Percentiles rank a stretch among this genome's conserved stretches.
phyloP scores from a whole-genome alignment of 2,797 vertebrate genomes.

The Florisuga fusca region DNA sequence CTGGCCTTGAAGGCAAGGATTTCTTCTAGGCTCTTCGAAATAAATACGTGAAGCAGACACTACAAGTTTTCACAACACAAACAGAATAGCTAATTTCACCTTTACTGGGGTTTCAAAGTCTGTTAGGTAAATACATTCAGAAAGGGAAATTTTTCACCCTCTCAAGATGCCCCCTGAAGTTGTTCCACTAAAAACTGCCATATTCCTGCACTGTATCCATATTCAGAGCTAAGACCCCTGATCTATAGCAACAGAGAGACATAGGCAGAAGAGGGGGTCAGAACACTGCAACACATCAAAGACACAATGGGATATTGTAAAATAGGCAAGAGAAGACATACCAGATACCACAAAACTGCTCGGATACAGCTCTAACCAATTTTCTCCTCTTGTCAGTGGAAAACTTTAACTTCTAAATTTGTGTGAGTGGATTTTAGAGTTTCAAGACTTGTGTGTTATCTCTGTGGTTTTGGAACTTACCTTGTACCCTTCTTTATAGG shows the following conservation, averaged over 20 bases:
- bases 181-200: background rate
- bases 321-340: accelerated
- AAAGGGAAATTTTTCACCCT: background rate
- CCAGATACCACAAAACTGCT: background rate
- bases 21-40: background rate
- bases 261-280: background rate
- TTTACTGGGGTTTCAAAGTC: background rate
- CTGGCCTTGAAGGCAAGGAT: background rate
- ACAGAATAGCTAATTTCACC: background rate
- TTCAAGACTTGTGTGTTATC: background rate
- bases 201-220: no score
- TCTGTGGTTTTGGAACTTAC: background rate
- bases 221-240: background rate
- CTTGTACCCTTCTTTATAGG: background rate
- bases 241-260: background rate
- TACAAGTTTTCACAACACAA: background rate
- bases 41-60: background rate
- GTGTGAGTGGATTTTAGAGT: background rate
- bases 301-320: background rate
- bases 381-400: background rate
- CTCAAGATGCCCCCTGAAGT: background rate
- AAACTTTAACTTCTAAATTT: background rate
- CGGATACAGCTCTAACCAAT: background rate
- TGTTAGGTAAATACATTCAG: background rate
- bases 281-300: background rate